A percentile compares a stretch with the other conserved stretches of the same genome.
These are phyloP conservation scores for Rhodeus uyekii DNA, from an alignment of 2,797 vertebrate genomes.

Conservation along the genomic window DNA sequence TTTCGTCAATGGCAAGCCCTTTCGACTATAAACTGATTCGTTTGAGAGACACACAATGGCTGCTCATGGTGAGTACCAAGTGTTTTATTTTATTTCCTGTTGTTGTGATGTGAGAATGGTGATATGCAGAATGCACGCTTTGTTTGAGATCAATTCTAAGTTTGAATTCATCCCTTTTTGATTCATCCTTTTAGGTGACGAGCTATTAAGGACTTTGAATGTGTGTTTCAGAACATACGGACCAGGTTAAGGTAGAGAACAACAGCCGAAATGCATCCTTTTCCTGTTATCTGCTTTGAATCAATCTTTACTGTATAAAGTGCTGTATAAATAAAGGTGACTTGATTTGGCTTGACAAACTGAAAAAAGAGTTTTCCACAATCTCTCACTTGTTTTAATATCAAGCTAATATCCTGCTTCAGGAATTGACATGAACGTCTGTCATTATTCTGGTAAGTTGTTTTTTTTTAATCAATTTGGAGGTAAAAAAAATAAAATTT, in stretches of 20 bases:
- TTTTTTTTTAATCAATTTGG: neutral
- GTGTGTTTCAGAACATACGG: conserved; percentile 4
- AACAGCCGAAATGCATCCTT: too few relatives aligned
- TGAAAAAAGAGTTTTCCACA: neutral
- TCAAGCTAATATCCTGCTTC: neutral
- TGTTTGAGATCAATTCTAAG: neutral
- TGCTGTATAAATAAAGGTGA: too few relatives aligned
- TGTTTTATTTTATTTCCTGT: conserved; percentile 54
- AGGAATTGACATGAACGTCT: neutral
- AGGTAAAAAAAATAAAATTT: neutral
- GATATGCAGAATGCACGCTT: neutral
- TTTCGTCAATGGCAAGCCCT: conserved; percentile 56
- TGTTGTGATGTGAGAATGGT: conserved; percentile 13
- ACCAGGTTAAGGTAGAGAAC: neutral
- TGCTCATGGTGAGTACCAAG: conserved; percentile 70
- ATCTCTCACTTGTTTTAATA: neutral
- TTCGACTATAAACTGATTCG: conserved; percentile 16
- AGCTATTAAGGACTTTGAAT: neutral
- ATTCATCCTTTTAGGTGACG: neutral
- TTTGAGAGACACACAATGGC: neutral
- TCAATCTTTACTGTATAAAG: too few relatives aligned
- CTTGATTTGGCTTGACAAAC: too few relatives aligned
- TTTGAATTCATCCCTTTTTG: neutral
- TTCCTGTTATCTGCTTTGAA: too few relatives aligned
- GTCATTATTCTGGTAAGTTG: conserved; percentile 24